Evolutionary conservation across 2,113 vertebrate species (phyloP), one percentile per base, ranked within the genome.

Genomic region (Paraplagusia blochii): DNA sequence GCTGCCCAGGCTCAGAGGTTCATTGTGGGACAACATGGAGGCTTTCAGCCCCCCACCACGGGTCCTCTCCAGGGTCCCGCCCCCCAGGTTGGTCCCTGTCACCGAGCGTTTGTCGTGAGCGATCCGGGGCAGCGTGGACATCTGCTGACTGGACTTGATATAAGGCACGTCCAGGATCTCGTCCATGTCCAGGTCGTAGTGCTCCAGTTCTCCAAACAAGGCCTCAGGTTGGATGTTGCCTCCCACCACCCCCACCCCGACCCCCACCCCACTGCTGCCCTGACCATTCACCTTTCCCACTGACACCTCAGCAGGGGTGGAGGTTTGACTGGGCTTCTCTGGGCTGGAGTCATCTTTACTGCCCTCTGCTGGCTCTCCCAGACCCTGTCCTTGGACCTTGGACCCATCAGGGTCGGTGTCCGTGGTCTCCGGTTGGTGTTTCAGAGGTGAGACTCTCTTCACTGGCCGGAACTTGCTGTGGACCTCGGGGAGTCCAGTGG

Each of bases 81-180:
- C 74, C 0, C 85, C 76, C 63, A 90, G 82, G 62, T 87, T 87
- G 2, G 88, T 59, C 47, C 90, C 90, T 0, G 84, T 53, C 63
- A 83, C 82, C 18, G 87, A 70, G 44, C 91, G 89, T 84, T 95
- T 95, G 63, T 96, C 95, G 3, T 93, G 86, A 55, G 88, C 80
- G 49, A 87, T 88, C 43, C 93, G 93, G 10, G 91, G 89, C 69
- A 96, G 92, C 7, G 94, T 82, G 84, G 92, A 88, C 77, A 92
- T 89, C 72, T 95, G 95, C 50, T 95, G 95, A 55, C 74, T 95
- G 79, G 95, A 94, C 82, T 99, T 99, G 81, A 98, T 98, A 36
- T 96, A 99, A 79, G 97, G 96, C 88, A 99, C 97, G 29, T 98
- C 97, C 85, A 99, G 91, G 86, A 99, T 99, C 90, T 99, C 97